Conservation (phyloP, 2,888 invertebrate genomes). For the Tinea trinotella region DNA sequence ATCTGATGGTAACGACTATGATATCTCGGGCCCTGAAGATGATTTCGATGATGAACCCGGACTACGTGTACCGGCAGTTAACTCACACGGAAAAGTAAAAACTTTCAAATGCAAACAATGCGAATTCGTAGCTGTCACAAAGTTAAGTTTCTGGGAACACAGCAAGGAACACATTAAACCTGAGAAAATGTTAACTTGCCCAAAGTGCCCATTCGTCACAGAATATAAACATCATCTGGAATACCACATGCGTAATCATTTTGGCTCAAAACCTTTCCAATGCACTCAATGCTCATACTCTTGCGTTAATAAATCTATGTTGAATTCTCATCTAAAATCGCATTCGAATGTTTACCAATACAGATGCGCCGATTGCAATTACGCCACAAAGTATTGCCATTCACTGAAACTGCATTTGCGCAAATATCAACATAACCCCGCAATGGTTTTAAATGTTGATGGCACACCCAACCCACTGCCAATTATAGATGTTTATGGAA, state of each 20-base stretch:
- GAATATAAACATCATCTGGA: constrained; percentile 99
- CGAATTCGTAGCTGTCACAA: constrained; percentile 85
- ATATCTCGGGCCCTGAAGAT: constrained; percentile 56
- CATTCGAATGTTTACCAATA: constrained; percentile 95
- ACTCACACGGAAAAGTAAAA: constrained; percentile 88
- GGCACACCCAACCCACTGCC: constrained; percentile 90
- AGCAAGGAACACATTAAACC: constrained; percentile 91
- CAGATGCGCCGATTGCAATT: constrained; percentile 92
- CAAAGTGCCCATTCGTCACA: constrained; percentile 96
- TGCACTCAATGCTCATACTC: constrained; percentile 91
- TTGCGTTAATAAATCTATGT: constrained; percentile 99
- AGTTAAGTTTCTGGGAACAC: constrained; percentile 95
- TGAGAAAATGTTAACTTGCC: constrained; percentile 92
- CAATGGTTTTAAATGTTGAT: constrained; percentile 90
- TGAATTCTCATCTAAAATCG: constrained; percentile 97
- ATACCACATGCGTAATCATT: constrained; percentile 96
- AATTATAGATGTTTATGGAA: constrained; percentile 93
- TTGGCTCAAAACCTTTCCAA: constrained; percentile 95
- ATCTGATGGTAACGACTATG: constrained; percentile 53
- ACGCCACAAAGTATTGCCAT: constrained; percentile 98
- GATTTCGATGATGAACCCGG: constrained; percentile 74
- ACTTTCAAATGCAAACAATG: constrained; percentile 95
- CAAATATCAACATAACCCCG: constrained; percentile 92
- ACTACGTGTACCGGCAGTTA: constrained; percentile 75
- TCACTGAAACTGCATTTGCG: constrained; percentile 95